These are phyloP conservation scores for Mimachlamys varia DNA, from an alignment of 2,888 invertebrate genomes.

Conservation along the genomic window DNA sequence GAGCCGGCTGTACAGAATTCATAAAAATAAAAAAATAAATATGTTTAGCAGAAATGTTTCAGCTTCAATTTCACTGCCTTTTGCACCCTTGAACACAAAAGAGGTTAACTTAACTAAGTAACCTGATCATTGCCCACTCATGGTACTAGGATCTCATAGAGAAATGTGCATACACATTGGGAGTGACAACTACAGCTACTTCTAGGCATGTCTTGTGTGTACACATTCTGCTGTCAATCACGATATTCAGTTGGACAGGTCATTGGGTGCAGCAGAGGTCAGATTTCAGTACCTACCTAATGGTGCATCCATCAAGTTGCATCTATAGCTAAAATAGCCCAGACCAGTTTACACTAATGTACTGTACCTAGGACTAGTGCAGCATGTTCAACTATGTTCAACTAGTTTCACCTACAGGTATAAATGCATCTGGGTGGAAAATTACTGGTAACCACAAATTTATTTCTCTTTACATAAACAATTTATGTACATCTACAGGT, in stretches of 20 bases:
- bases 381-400: too few species aligned
- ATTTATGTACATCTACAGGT: background rate
- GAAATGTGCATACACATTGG: background rate
- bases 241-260: background rate
- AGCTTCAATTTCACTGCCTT: too few species aligned
- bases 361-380: too few species aligned
- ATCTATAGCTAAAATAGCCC: background rate
- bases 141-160: background rate
- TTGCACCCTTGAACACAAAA: too few species aligned
- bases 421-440: background rate
- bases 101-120: background rate
- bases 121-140: too few species aligned
- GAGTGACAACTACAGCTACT: background rate
- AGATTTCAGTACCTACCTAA: background rate
- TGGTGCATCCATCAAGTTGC: conserved; percentile 4
- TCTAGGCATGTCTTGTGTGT: background rate
- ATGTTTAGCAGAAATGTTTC: background rate
- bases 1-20: too few species aligned
- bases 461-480: too few species aligned
- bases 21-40: background rate
- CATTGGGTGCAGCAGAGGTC: conserved; percentile 20
- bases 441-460: background rate
- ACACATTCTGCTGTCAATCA: conserved; percentile 25
- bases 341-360: background rate
- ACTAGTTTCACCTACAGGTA: background rate